A percentile compares a stretch with the other conserved stretches of the same genome.
Conservation (phyloP, 2,797 vertebrate species). For the Hyperoplus lanceolatus region DNA sequence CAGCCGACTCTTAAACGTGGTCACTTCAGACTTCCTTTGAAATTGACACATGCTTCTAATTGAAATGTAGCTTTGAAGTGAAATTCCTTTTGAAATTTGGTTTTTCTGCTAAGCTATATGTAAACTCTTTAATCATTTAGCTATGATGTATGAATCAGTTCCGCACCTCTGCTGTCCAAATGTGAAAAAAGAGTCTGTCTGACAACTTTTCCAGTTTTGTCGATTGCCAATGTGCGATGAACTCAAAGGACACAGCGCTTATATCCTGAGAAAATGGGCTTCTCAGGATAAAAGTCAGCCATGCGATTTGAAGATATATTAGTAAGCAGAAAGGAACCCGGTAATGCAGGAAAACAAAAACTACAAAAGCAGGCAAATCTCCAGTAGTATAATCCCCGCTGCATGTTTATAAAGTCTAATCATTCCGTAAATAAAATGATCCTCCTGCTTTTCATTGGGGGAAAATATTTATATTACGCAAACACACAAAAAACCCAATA, state of each 20-base stretch:
- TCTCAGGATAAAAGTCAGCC: conserved; percentile 29
- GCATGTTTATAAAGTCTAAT: conserved; percentile 50
- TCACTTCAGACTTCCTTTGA: conserved; percentile 37
- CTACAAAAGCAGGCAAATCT: conserved; percentile 42
- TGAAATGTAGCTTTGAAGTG: conserved; percentile 45
- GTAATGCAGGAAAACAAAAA: conserved; percentile 21
- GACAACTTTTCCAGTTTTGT: conserved; percentile 33
- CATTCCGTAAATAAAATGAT: conserved; percentile 39
- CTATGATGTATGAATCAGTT: conserved; percentile 3
- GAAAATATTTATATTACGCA: conserved; percentile 11
- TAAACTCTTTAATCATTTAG: background rate
- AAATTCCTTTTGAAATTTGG: conserved; percentile 6
- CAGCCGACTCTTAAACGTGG: conserved; percentile 32
- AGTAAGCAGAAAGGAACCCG: conserved; percentile 12
- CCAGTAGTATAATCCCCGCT: conserved; percentile 35
- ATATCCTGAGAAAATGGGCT: background rate
- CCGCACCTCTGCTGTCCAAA: background rate
- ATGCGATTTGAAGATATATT: conserved; percentile 38
- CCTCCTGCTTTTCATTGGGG: conserved; percentile 23
- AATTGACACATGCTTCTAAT: conserved; percentile 21
- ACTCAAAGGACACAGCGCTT: conserved; percentile 37
- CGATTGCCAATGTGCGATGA: conserved; percentile 28
- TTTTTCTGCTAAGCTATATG: conserved; percentile 3
- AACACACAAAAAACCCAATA: conserved; percentile 33
- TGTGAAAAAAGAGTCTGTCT: conserved; percentile 19